Conservation (phyloP, 2,113 vertebrate species). For the Nesoenas mayeri region DNA sequence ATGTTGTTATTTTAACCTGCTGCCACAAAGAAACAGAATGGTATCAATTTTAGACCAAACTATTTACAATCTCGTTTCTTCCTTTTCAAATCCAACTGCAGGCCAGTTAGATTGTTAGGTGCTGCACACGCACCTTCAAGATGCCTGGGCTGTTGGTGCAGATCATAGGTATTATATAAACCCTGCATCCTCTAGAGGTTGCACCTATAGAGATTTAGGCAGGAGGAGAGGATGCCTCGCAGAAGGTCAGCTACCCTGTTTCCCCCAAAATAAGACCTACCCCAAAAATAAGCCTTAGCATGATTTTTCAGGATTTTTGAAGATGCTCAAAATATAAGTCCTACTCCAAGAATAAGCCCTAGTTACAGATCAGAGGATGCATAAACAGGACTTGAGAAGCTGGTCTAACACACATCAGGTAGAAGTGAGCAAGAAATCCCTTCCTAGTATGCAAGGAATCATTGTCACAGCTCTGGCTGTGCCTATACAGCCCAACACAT, state of each 20-base stretch:
- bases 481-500: not conserved
- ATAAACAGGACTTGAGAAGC: not conserved
- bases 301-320: too few species aligned
- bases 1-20: constrained; percentile 4
- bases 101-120: not conserved
- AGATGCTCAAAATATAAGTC: too few species aligned
- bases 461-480: not conserved
- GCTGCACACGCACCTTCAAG: not conserved
- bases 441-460: not conserved
- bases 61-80: not conserved
- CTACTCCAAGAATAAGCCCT: too few species aligned
- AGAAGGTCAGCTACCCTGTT: not conserved
- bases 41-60: not conserved
- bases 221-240: not conserved
- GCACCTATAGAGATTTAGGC: not conserved
- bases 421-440: not conserved
- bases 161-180: not conserved
- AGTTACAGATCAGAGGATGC: not conserved
- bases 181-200: not conserved
- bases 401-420: not conserved
- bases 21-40: not conserved
- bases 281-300: too few species aligned
- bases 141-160: not conserved
- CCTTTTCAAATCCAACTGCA: not conserved
- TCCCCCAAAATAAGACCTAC: too few species aligned